Base-by-base conservation (phyloP, 2,113 vertebrate genomes). In the Pipa parva region DNA sequence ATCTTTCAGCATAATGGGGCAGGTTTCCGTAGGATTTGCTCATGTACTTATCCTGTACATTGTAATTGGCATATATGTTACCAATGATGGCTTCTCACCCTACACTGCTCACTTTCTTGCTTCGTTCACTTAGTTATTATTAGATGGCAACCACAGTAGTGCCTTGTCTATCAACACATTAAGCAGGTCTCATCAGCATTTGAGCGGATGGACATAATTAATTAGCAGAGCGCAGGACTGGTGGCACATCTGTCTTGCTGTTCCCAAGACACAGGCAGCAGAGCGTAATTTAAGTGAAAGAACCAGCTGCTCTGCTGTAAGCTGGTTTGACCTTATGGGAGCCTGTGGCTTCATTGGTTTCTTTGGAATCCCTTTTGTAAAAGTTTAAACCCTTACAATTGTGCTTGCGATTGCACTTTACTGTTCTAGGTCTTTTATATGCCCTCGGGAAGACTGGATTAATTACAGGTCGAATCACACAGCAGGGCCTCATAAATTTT, bases 221-320 rank as follows among this genome's bases (percentile, higher is more conserved):
- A 61, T 70, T 70, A 70, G 57, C 66, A 51, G 59, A 45, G 64
- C 55, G 29, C 46, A 52, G n/a, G 39, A 48, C 65, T 60, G 33
- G 57, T 61, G 57, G 66, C 66, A 61, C 66, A 70, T 70, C 66
- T 70, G 65, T 52, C 65, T 60, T 57, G 37, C 31, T 4, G 3
- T 29, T 60, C 57, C 49, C 49, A 60, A 61, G 37, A 36, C 12
- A 51, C 36, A 61, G 54, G 58, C 25, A 54, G 17, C 21, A 28
- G 25, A 52, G 25, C 15, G 33, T 37, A 61, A 70, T 70, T 61
- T 70, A 70, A 60, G 26, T 25, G 2, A 70, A 52, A 54, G 49
- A 54, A 61, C 66, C 66, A 70, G 66, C 66, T 70, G 66, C 66
- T 70, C 27, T 49, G 36, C 51, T 61, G 48, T 54, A 49, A 61